phyloP scores from a whole-genome alignment of 2,797 vertebrate species.

The Anas acuta region DNA sequence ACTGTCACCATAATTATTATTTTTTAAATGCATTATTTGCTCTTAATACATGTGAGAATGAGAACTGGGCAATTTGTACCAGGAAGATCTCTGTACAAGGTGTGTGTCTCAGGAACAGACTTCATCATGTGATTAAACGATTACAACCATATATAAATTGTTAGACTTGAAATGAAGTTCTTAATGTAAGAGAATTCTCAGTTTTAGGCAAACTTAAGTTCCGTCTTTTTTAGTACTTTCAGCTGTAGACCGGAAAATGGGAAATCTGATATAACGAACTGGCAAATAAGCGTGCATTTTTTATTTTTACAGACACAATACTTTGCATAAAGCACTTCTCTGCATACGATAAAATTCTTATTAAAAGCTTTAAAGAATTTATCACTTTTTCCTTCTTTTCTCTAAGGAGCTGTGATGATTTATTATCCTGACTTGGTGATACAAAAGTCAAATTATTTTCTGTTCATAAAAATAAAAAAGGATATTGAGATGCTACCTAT shows the following conservation, averaged over 20 bases:
- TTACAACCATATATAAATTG: neutral
- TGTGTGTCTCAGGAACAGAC: neutral
- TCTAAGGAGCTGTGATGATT: neutral
- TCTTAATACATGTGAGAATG: neutral
- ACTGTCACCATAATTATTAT: neutral
- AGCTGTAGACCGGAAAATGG: neutral
- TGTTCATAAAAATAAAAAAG: neutral
- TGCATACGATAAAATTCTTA: neutral
- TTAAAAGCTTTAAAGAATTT: neutral
- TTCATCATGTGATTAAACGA: neutral
- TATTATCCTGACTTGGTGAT: neutral
- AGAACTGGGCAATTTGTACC: neutral
- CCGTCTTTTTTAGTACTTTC: neutral
- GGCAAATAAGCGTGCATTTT: neutral
- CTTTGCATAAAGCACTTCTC: neutral
- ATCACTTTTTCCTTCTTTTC: neutral
- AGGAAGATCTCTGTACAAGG: neutral
- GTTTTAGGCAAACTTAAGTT: neutral
- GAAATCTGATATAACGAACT: neutral
- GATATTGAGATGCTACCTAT: too few relatives aligned
- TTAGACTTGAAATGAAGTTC: neutral
- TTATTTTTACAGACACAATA: neutral
- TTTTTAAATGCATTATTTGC: too few relatives aligned
- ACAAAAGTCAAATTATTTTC: neutral
- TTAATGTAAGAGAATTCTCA: neutral